Evolutionary conservation across 2,113 vertebrate species (phyloP), one percentile per base, ranked within the genome.

Genomic region (Hirundichthys speculiger): DNA sequence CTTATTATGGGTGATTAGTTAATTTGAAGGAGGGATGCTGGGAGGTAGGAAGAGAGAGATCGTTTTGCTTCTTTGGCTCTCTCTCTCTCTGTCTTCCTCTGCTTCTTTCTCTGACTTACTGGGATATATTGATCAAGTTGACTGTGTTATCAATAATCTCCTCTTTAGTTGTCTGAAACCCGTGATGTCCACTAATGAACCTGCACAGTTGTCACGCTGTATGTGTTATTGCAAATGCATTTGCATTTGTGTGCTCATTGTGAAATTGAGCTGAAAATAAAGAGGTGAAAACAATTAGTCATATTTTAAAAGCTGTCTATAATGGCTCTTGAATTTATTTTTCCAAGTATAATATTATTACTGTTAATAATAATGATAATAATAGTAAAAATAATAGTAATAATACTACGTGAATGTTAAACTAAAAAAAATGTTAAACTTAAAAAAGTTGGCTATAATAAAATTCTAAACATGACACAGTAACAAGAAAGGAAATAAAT

Each of bases 1-100:
- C 94, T 95, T 94, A 96, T 97, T 94, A 96, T 94, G 93, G 93
- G 94, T 95, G 94, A 96, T 96, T 96, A 95, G 94, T 90, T 91
- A 81, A 87, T 89, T 87, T 84, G 79, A 80, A 72, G 82, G 73
- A 75, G 78, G 67, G 58, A 75, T 64, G 59, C 71, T 62, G 76
- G 81, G 83, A 87, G 87, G 86, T 75, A 83, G 64, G 50, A 76
- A 65, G 63, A 80, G 75, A 69, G 46, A 50, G 59, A 80, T 83
- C 34, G 64, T 82, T 86, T 74, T 87, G n/a, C 30, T 69, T 63
- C 55, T 59, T 54, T 22, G 42, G n/a, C n/a, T n/a, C 65, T 80
- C 55, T 78, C 45, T 63, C 39, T 70, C 43, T 58, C 30, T 5
- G 27, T 27, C 25, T 6, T 27, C 6, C 25, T 27, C 30, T 34